Evolutionary conservation across 1,140 invertebrate species (phyloP), one percentile per base, ranked within the genome.

Genomic region (Pogonognathellus flavescens): DNA sequence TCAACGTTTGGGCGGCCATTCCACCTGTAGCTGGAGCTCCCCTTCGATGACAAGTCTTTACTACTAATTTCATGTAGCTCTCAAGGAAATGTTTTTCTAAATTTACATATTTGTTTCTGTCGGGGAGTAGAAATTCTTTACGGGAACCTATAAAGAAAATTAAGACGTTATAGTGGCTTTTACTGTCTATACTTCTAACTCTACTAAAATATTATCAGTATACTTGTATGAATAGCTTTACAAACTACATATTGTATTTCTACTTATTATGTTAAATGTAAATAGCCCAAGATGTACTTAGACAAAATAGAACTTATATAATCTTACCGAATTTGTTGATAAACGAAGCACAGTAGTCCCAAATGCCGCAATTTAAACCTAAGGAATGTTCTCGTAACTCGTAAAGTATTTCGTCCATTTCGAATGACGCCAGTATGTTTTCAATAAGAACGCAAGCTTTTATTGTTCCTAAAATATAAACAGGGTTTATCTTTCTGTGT

Each of bases 371-470:
- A 89, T 95, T 95, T 0, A 95, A 90, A 20, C 94, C 94, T 41
- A 94, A 90, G 18, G 93, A 94, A 91, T 95, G 93, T 55, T 94
- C 92, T 86, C 90, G 92, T 20, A 95, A 89, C 57, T 93, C 93
- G 90, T 92, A 94, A 20, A 95, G 91, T 86, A 95, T 95, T 88
- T 94, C 93, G 57, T 95, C 93, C 91, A 94, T 92, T 90, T 94
- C 93, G 91, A 94, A 94, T 9, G 92, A 91, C 0, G 94, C 93
- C 18, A 95, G 88, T 85, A 95, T 93, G 90, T 95, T 95, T 90
- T 95, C 94, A 87, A 95, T 95, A 10, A 95, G 90, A 31, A 95
- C 94, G 89, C 93, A 94, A 18, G 94, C 94, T 90, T 95, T 95
- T 82, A 94, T 94, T 7, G 92, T 93, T 22, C 93, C 93, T 86